Evolutionary conservation across 2,888 invertebrate species (phyloP), one percentile per base, ranked within the genome.

Genomic region (Drosophila setosimentum): DNA sequence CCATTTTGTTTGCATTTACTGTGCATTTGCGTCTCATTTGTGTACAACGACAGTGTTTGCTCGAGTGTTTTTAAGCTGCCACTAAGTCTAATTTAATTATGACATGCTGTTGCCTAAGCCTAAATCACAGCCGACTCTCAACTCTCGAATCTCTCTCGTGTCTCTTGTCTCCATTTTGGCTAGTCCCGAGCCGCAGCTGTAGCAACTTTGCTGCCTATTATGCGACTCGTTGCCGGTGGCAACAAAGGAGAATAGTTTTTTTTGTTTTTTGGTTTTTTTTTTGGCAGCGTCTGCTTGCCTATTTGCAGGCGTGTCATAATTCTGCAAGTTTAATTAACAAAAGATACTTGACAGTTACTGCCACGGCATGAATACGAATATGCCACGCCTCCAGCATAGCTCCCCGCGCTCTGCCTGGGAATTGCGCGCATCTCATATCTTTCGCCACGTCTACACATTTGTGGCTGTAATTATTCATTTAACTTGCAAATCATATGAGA

Each of bases 1-100:
- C 21, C 33, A 27, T 18, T 40, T 40, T 50, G 69, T 60, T 61
- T 71, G 29, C 60, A 51, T 32, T 63, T 24, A 37, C 35, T 48
- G 58, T 67, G 33, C 63, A 49, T 21, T 35, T 49, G 42, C 61
- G 33, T 55, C 40, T 42, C 54, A 35, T 42, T 55, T 61, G 71
- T 50, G 59, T 50, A 68, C 35, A 35, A 50, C 57, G 40, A 64
- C 68, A 63, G 80, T 89, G 89, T 80, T 85, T 83, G 77, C 76
- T 75, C 60, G 74, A 79, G 80, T 80, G 86, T 79, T 89, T 87
- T 82, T 79, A 82, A 89, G 87, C 87, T 89, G 69, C 72, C 85
- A 75, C 83, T 85, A 88, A 87, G 86, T 86, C 87, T 87, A 90
- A 87, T 87, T 87, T 90, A 87, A 87, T 90, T 90, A 90, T 80